Evolutionary conservation across 1,140 invertebrate species (phyloP).

Genomic region (Liolophura sinensis): DNA sequence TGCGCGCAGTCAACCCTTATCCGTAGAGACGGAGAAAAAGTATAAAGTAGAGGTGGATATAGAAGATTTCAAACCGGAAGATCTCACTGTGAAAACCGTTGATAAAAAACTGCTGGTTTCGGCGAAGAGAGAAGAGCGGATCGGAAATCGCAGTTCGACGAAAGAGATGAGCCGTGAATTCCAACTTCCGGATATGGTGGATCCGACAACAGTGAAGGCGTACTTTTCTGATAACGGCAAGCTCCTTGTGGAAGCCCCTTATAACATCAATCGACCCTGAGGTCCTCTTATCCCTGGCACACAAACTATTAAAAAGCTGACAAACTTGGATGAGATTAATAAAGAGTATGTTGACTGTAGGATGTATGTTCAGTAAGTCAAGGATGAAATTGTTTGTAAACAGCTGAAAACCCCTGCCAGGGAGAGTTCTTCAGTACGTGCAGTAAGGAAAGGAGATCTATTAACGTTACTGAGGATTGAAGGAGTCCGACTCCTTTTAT

Average conservation of each 20-base stretch:
- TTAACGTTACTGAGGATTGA: too few species aligned
- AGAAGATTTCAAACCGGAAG: slow-evolving; percentile 52
- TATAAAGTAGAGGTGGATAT: slow-evolving; percentile 51
- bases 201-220: slow-evolving; percentile 53
- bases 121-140: slow-evolving; percentile 46
- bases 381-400: too few species aligned
- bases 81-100: slow-evolving; percentile 52
- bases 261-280: slow-evolving; percentile 6
- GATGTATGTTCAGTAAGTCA: too few species aligned
- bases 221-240: slow-evolving; percentile 53
- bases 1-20: slow-evolving; percentile 15
- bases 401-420: too few species aligned
- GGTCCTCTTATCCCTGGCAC: too few species aligned
- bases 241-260: slow-evolving; percentile 54
- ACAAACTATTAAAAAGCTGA: too few species aligned
- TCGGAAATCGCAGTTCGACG: slow-evolving; percentile 44
- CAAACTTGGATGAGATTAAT: too few species aligned
- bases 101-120: slow-evolving; percentile 49
- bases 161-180: slow-evolving; percentile 54
- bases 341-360: too few species aligned
- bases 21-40: slow-evolving; percentile 34
- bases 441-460: too few species aligned
- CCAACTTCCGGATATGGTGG: slow-evolving; percentile 52
- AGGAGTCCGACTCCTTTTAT: too few species aligned
- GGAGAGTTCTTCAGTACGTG: too few species aligned